phyloP scores from a whole-genome alignment of 2,797 vertebrate genomes.

The Microcaecilia unicolor region DNA sequence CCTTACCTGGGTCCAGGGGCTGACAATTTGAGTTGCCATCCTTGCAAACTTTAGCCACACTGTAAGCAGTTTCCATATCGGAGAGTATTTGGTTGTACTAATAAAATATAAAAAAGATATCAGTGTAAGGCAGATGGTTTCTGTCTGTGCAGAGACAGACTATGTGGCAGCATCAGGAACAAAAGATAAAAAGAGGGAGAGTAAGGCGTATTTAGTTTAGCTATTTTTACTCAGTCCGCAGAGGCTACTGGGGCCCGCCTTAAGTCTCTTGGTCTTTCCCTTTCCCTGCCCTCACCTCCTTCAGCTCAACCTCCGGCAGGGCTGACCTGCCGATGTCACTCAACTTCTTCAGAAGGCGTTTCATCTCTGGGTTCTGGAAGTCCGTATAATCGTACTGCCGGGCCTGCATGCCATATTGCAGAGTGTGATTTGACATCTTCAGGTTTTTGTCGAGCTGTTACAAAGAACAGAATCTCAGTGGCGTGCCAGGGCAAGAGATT shows the following conservation, averaged over 20 bases:
- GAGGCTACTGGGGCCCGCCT: too few relatives aligned
- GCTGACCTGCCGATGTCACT: constrained; percentile 81
- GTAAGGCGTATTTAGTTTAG: too few relatives aligned
- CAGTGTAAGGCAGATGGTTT: too few relatives aligned
- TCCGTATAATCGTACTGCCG: constrained; percentile 71
- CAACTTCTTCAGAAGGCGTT: constrained; percentile 78
- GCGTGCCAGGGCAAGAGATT: neutral
- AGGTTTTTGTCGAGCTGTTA: constrained; percentile 74
- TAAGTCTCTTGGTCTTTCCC: neutral
- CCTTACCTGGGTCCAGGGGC: constrained; percentile 82
- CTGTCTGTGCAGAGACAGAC: too few relatives aligned
- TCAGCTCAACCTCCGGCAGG: constrained; percentile 58
- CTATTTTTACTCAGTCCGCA: too few relatives aligned
- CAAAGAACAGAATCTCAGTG: neutral
- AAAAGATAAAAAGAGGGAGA: too few relatives aligned
- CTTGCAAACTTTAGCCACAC: constrained; percentile 76
- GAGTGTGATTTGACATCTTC: constrained; percentile 79
- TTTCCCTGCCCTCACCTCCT: constrained; percentile 57
- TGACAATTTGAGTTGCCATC: constrained; percentile 46
- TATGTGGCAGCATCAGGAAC: too few relatives aligned
- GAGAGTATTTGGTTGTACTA: constrained; percentile 84
- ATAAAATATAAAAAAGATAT: neutral
- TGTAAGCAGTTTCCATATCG: constrained; percentile 88
- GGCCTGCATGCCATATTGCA: constrained; percentile 66
- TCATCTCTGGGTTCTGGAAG: constrained; percentile 70